phyloP scores from a whole-genome alignment of 2,888 invertebrate species.

The Folsomia manolachei region DNA sequence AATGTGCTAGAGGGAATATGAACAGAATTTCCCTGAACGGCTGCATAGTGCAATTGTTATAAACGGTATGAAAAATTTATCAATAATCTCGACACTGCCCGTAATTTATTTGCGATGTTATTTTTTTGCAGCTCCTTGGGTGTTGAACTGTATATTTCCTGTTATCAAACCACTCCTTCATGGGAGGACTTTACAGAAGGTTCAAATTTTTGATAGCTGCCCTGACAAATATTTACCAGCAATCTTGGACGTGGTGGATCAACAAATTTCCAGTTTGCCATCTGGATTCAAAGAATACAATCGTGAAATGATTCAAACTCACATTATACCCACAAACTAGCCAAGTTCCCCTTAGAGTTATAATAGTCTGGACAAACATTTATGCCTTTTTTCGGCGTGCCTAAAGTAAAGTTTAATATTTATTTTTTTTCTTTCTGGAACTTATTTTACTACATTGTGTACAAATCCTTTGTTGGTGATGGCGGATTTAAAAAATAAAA shows the following conservation, averaged over 20 bases:
- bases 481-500: no score
- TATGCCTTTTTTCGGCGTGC: no score
- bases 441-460: neutral
- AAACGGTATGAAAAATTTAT: constrained; percentile 29
- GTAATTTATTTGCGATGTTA: no score
- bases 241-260: constrained; percentile 27
- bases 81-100: no score
- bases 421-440: neutral
- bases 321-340: neutral
- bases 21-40: constrained; percentile 28
- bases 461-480: neutral
- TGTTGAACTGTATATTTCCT: constrained; percentile 32
- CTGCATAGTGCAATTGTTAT: constrained; percentile 25
- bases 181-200: constrained; percentile 33
- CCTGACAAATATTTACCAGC: constrained; percentile 23
- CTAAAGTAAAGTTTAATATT: neutral
- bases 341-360: neutral
- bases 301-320: neutral
- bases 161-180: constrained; percentile 35
- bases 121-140: constrained; percentile 29
- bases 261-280: neutral
- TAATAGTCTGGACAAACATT: neutral
- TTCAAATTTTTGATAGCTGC: constrained; percentile 28
- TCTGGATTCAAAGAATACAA: neutral
- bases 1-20: constrained; percentile 14